Evolutionary conservation across 2,113 vertebrate species (phyloP), one percentile per base, ranked within the genome.

Genomic region (Alethe castanea): DNA sequence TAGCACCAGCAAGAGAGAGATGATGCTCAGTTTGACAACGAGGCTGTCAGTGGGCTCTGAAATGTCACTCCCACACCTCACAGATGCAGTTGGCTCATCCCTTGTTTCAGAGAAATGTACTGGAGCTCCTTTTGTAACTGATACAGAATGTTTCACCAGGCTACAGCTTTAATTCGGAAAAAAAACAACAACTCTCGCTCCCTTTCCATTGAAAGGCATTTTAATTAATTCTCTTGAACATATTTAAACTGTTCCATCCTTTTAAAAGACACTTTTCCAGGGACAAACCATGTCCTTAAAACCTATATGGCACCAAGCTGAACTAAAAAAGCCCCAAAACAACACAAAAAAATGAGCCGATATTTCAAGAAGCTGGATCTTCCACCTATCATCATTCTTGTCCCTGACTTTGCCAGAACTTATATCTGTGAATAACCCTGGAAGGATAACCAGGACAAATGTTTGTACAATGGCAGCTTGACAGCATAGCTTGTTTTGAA

Each of bases 41-140:
- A 7, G 9, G 56, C 93, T 94, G 95, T 93, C 94, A 97, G 78
- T 60, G 74, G 78, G 91, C 94, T 86, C 94, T 92, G 95, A 97
- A 95, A 95, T 94, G 93, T 89, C 86, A 96, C 94, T 94, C 96
- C 97, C 85, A 97, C 96, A 96, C 88, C 85, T 81, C 92, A 19
- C 96, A 97, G 96, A 97, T 92, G 95, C 81, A 88, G 38, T 84
- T 92, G 94, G 80, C 92, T 92, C 88, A 81, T 15, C 67, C 71
- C 94, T 88, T 23, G 0, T 90, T 96, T 95, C 89, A 95, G 67
- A 92, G 94, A 33, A 81, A 94, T 69, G 82, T 89, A 57, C 94
- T 67, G 47, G 52, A 87, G 85, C 72, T 89, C 84, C 89, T 87
- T 97, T 95, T 92, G 74, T 60, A 95, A 77, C 82, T 56, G 93